Percentiles rank a stretch among this genome's conserved stretches.
phyloP scores from a whole-genome alignment of 2,797 vertebrate genomes.

The Remorina albescens region DNA sequence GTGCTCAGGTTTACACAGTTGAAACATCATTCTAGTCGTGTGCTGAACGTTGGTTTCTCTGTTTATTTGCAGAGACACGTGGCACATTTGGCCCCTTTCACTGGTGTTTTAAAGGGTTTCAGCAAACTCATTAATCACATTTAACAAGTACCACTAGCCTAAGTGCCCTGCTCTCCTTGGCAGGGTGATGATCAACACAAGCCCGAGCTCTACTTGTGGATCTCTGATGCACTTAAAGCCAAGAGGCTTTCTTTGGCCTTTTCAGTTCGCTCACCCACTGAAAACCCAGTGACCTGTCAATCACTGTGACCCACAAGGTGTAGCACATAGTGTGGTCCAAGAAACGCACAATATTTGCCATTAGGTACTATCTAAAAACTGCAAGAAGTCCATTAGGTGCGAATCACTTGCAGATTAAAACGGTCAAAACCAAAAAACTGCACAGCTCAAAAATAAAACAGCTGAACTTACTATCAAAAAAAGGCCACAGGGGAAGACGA shows the following conservation, averaged over 20 bases:
- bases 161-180: constrained; percentile 36
- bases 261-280: constrained; percentile 21
- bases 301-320: too few species aligned
- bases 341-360: constrained; percentile 2
- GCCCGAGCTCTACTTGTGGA: constrained; percentile 22
- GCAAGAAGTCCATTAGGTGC: not conserved
- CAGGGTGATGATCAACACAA: constrained; percentile 32
- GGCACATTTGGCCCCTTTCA: constrained; percentile 32
- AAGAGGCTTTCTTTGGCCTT: constrained; percentile 44
- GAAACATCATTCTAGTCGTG: not conserved
- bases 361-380: not conserved
- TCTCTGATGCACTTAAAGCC: constrained; percentile 23
- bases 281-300: constrained; percentile 23
- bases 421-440: not conserved
- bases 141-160: constrained; percentile 15
- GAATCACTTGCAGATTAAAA: constrained; percentile 23
- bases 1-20: not conserved
- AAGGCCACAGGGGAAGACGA: not conserved
- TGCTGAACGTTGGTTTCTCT: constrained; percentile 3
- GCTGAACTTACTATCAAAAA: constrained; percentile 1
- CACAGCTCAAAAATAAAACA: not conserved
- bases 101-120: constrained; percentile 23
- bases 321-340: too few species aligned
- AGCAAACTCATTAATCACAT: constrained; percentile 35
- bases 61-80: constrained; percentile 1